Conservation (phyloP, 2,888 invertebrate species). For the Polyommatus iphigenia region DNA sequence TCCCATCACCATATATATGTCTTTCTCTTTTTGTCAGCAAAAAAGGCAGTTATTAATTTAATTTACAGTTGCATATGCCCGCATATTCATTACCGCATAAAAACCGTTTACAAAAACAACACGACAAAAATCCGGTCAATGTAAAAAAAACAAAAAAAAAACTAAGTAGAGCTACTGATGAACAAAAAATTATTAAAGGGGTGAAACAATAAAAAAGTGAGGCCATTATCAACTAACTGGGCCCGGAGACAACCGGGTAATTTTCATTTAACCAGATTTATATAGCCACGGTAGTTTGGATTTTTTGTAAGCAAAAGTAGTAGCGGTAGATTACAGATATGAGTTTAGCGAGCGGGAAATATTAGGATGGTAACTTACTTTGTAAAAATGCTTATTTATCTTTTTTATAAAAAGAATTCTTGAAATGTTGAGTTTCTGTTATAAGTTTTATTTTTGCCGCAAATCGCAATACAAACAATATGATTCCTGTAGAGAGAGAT, state of each 20-base stretch:
- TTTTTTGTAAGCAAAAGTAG: slow-evolving; percentile 18
- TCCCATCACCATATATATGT: not conserved
- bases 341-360: not conserved
- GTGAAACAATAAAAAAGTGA: slow-evolving; percentile 69
- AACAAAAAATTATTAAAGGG: slow-evolving; percentile 59
- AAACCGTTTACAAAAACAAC: slow-evolving; percentile 79
- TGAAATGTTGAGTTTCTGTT: too few relatives aligned
- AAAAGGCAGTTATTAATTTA: slow-evolving; percentile 58
- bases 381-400: too few relatives aligned
- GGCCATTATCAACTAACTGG: slow-evolving; percentile 68
- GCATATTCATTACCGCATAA: slow-evolving; percentile 74
- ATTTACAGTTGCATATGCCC: slow-evolving; percentile 68
- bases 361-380: not conserved
- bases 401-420: not conserved
- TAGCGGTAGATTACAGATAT: not conserved
- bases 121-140: slow-evolving; percentile 75
- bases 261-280: slow-evolving; percentile 54
- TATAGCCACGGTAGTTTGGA: slow-evolving; percentile 10
- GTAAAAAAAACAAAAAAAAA: slow-evolving; percentile 64
- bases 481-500: too few relatives aligned
- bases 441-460: too few relatives aligned
- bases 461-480: too few relatives aligned
- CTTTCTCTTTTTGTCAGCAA: slow-evolving; percentile 46
- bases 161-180: slow-evolving; percentile 54
- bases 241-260: slow-evolving; percentile 71